Evolutionary conservation across 2,113 vertebrate genomes (phyloP), one percentile per base, ranked within the genome.

Genomic region (Alectura lathami): DNA sequence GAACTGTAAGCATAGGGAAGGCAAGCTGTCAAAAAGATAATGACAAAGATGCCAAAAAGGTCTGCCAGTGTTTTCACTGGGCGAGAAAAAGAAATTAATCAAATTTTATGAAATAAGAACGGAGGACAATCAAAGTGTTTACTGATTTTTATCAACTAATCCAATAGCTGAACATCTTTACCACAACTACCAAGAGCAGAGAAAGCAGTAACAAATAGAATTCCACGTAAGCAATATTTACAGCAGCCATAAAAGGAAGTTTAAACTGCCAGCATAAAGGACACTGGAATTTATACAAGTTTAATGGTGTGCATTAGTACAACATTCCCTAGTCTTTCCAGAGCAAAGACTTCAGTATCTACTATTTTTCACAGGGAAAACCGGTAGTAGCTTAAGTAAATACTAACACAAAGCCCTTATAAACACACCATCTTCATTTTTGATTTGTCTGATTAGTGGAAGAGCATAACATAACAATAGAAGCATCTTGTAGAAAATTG

Each of bases 1-100:
- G 91, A 96, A 96, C 72, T 67, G 80, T 22, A 57, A 91, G 81
- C 77, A 56, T 68, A 4, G 36, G 73, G 76, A 94, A 81, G 86
- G 92, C 93, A 94, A 96, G 83, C 91, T 96, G 93, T 88, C 93
- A 95, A 75, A 73, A 86, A 74, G 90, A 95, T 76, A 95, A 78
- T 69, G 89, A 93, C 90, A 95, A 88, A 82, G 88, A 95, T 50
- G 88, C 88, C 76, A 80, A 84, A 70, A 70, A 94, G 83, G 89
- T 47, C 80, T 97, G 90, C 74, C 88, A 94, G 59, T 48, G 72
- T 80, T 79, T 84, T 70, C 83, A 78, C 89, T 54, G 67, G 42
- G 48, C 45, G 79, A 60, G 78, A 88, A 45, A 91, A 70, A 83
- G 83, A 81, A 94, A 94, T 81, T 87, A 83, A 96, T 87, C 94